Evolutionary conservation across 1,140 invertebrate genomes (phyloP), one percentile per base, ranked within the genome.

Genomic region (Drosophila eugracilis): DNA sequence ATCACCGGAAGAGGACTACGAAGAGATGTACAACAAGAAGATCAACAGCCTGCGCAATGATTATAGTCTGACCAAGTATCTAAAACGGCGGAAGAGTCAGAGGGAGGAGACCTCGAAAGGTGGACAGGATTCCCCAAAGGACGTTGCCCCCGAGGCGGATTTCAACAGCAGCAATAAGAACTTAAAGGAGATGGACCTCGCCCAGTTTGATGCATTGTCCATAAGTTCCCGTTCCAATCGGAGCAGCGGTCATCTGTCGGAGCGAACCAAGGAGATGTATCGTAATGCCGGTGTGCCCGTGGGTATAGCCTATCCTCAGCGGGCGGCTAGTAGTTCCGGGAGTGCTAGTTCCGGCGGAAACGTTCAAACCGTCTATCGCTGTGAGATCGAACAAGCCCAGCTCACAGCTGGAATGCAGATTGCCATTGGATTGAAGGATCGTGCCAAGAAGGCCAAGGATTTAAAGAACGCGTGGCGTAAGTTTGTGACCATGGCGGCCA

Each of bases 381-480:
- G 91, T 15, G 91, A 92, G 54, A 89, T 92, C 15, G 84, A 89
- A 24, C 90, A 84, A 1, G 73, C 84, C 0, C 89, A 91, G 45
- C 48, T 91, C 14, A 90, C 89, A 3, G 70, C 86, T 21, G 91
- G 91, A 37, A 91, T 92, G 89, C 90, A 92, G 66, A 91, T 92
- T 17, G 91, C 91, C 50, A 90, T 91, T 34, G 89, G 91, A 0
- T 32, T 91, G 1, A 90, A 90, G 58, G 91, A 91, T 74, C 83
- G 91, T 0, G 83, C 77, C 15, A 91, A 90, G 34, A 91, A 91
- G 52, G 83, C 83, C 12, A 91, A 92, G 63, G 81, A 89, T 54
- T 63, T 92, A 14, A 92, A 92, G 63, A 92, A 92, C 55, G 91
- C 92, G 7, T 92, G 92, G 92, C 91, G 91, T 21, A 91, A 91